Conservation (phyloP, 2,797 vertebrate genomes). For the Hippoglossus hippoglossus region DNA sequence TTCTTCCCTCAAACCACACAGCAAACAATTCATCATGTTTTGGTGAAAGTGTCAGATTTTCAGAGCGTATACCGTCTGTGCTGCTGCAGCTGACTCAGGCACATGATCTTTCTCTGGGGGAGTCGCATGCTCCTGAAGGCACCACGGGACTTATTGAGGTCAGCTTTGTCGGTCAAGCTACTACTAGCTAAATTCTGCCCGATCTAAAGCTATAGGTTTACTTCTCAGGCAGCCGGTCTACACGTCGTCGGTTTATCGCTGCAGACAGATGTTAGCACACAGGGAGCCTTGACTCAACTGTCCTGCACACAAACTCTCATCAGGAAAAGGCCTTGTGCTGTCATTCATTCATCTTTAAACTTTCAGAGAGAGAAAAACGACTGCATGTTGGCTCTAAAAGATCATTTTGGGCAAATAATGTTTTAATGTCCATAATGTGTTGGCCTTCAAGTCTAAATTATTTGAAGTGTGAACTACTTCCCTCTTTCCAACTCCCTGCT, state of each 20-base stretch:
- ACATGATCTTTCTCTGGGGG: constrained; percentile 28
- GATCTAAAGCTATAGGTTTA: constrained; percentile 48
- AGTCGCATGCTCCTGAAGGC: constrained; percentile 13
- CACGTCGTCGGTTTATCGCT: constrained; percentile 38
- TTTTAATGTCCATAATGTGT: constrained; percentile 3
- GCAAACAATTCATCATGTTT: constrained; percentile 58
- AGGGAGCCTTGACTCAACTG: constrained; percentile 3
- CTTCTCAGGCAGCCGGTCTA: constrained; percentile 28
- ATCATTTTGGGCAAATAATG: constrained; percentile 16
- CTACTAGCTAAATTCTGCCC: constrained; percentile 32
- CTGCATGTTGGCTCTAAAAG: constrained; percentile 5
- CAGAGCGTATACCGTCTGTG: constrained; percentile 11
- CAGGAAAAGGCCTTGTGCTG: background rate
- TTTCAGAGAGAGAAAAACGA: constrained; percentile 10
- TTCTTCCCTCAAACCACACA: constrained; percentile 21
- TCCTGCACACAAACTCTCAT: constrained; percentile 6
- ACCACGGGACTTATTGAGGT: constrained; percentile 28
- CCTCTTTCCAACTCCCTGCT: constrained; percentile 21
- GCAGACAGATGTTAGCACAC: constrained; percentile 16
- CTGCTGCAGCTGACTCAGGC: constrained; percentile 20
- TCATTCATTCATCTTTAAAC: constrained; percentile 8
- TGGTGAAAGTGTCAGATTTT: constrained; percentile 17
- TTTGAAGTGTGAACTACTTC: constrained; percentile 34
- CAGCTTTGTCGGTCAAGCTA: constrained; percentile 30
- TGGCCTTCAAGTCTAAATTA: constrained; percentile 21